Evolutionary conservation across 1,140 invertebrate species (phyloP), one percentile per base, ranked within the genome.

Genomic region (Drosophila simulans): DNA sequence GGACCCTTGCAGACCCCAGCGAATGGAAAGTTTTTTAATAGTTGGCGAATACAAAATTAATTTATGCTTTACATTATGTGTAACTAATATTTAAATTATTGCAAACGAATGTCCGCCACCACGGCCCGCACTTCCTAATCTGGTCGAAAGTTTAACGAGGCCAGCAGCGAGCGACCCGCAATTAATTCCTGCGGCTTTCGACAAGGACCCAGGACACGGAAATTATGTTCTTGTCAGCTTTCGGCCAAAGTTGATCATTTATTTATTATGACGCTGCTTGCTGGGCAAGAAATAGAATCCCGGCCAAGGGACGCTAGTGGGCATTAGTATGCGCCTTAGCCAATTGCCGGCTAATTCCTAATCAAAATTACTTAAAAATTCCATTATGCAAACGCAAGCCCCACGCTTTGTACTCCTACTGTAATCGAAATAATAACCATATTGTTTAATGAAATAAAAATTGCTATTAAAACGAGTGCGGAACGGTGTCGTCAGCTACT

Each of bases 31-130:
- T 86, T 86, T 73, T 86, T 88, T 86, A 83, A 86, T 82, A 88
- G 83, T 80, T 89, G 75, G 68, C 73, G 84, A 89, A 89, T 89
- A 80, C 80, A 77, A 89, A 89, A 89, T 89, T 89, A 89, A 89
- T 89, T 89, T 89, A 89, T 89, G 84, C 84, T 78, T 84, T 89
- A 89, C 80, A 84, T 89, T 89, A 89, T 89, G 80, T 89, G 77
- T 89, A 89, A 89, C 84, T 89, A 80, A 89, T 89, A 89, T 89
- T 89, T 89, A 84, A 89, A 89, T 80, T 84, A 89, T 80, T 73
- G 58, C 74, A 78, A 71, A 71, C 76, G 74, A 78, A 78, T 62
- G 72, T 40, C 27, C 72, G 25, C 20, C 72, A 22, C 13, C 59
- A 40, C 17, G 15, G n/a, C 31, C 25, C 22, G 12, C 49, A 22